Conservation (phyloP, 2,113 vertebrate genomes). For the Prietella phreatophila region DNA sequence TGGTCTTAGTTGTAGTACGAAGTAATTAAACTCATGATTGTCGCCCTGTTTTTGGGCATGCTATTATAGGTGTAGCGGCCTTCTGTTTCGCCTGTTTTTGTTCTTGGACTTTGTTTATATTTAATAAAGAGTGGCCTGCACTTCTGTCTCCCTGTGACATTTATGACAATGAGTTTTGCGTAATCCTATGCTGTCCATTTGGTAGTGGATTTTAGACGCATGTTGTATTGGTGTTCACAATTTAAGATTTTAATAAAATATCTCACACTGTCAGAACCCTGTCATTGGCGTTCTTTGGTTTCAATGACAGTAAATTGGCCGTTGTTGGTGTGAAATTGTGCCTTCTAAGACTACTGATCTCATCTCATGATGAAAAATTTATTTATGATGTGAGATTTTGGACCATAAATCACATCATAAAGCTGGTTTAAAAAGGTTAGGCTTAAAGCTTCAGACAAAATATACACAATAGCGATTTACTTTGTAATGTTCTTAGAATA, state of each 20-base stretch:
- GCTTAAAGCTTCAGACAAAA: background rate
- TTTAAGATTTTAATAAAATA: background rate
- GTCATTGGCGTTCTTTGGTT: background rate
- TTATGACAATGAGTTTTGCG: no score
- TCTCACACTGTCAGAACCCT: background rate
- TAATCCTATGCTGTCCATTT: background rate
- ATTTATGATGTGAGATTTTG: background rate
- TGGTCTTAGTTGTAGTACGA: no score
- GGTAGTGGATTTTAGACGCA: background rate
- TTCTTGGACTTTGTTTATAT: no score
- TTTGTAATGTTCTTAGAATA: background rate
- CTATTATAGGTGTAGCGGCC: no score
- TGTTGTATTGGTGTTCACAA: no score
- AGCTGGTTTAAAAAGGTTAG: background rate
- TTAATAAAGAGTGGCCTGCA: no score
- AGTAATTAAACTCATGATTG: no score
- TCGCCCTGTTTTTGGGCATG: no score
- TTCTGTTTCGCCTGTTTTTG: no score
- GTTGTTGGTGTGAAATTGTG: background rate
- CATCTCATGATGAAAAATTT: background rate
- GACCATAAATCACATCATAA: background rate
- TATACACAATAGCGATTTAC: no score
- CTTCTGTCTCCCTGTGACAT: no score
- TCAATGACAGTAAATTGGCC: background rate
- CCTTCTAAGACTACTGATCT: background rate